Conservation (phyloP, 2,888 invertebrate species). For the Nemotelus nigrinus region DNA sequence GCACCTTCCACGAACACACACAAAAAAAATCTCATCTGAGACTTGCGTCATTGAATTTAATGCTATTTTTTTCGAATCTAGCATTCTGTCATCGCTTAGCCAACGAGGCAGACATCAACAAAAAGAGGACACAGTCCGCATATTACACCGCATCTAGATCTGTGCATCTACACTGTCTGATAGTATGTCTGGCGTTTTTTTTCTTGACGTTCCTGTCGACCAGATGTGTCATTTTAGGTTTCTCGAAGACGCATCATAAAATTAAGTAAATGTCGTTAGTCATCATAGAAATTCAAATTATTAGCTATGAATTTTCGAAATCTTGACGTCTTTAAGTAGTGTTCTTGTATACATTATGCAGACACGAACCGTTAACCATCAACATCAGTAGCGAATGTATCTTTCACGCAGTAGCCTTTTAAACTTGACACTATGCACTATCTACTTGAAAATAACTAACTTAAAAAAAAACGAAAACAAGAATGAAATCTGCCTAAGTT, state of each 20-base stretch:
- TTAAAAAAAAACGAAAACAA: too few species aligned
- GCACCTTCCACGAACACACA: conserved; percentile 25
- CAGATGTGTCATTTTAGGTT: conserved; percentile 20
- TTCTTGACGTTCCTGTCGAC: neutral
- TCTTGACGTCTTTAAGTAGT: conserved; percentile 22
- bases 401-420: conserved; percentile 3
- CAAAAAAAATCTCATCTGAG: neutral
- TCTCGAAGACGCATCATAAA: conserved; percentile 14
- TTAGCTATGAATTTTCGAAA: conserved; percentile 29
- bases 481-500: neutral
- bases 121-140: neutral
- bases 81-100: neutral
- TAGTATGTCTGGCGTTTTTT: conserved; percentile 26
- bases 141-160: neutral
- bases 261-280: conserved; percentile 31
- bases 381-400: neutral
- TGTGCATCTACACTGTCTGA: neutral
- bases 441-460: too few species aligned
- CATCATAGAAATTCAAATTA: conserved; percentile 32
- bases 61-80: neutral
- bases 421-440: neutral
- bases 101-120: conserved; percentile 10
- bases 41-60: neutral
- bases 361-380: conserved; percentile 14
- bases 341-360: conserved; percentile 19